A percentile compares a stretch with the other conserved stretches of the same genome.
These are phyloP conservation scores for Aulostomus chinensis DNA, from an alignment of 2,797 vertebrate species.

Conservation along the genomic window DNA sequence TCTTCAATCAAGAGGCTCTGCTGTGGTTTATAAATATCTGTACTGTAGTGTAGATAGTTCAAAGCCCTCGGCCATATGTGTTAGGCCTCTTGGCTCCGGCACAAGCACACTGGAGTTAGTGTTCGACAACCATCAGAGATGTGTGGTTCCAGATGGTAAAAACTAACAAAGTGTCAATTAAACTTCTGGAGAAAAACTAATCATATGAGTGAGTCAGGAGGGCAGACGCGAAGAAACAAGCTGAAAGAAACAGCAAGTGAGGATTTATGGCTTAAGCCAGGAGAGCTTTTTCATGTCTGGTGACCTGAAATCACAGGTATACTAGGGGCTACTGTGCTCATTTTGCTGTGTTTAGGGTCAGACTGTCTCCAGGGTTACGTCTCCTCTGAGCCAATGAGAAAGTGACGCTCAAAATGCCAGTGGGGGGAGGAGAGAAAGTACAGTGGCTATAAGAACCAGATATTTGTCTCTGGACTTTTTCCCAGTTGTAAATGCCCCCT, in stretches of 20 bases:
- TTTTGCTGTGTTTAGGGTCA: slow-evolving; percentile 39
- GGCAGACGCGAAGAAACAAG: background rate
- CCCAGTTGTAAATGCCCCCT: slow-evolving; percentile 81
- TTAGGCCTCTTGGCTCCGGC: slow-evolving; percentile 53
- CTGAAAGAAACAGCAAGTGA: background rate
- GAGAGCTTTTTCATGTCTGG: slow-evolving; percentile 7
- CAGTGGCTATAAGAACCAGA: slow-evolving; percentile 77
- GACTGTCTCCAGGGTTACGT: slow-evolving; percentile 47
- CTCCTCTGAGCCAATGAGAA: slow-evolving; percentile 62
- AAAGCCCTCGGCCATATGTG: slow-evolving; percentile 67
- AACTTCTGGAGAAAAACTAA: slow-evolving; percentile 15
- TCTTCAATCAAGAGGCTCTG: slow-evolving; percentile 74
- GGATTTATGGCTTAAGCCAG: slow-evolving; percentile 1
- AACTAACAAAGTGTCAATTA: slow-evolving; percentile 53
- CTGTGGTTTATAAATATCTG: slow-evolving; percentile 81
- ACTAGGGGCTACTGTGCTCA: slow-evolving; percentile 13
- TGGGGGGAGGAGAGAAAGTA: slow-evolving; percentile 60
- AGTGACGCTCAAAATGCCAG: slow-evolving; percentile 58
- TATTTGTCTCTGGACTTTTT: slow-evolving; percentile 78
- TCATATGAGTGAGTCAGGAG: slow-evolving; percentile 4
- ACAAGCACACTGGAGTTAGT: slow-evolving; percentile 48
- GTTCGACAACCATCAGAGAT: slow-evolving; percentile 45
- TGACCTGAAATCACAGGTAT: slow-evolving; percentile 13
- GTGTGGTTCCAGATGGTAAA: slow-evolving; percentile 58
- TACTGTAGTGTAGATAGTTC: slow-evolving; percentile 62